These are phyloP conservation scores for Xenentodon cancila DNA, from an alignment of 2,797 vertebrate species.

Conservation along the genomic window DNA sequence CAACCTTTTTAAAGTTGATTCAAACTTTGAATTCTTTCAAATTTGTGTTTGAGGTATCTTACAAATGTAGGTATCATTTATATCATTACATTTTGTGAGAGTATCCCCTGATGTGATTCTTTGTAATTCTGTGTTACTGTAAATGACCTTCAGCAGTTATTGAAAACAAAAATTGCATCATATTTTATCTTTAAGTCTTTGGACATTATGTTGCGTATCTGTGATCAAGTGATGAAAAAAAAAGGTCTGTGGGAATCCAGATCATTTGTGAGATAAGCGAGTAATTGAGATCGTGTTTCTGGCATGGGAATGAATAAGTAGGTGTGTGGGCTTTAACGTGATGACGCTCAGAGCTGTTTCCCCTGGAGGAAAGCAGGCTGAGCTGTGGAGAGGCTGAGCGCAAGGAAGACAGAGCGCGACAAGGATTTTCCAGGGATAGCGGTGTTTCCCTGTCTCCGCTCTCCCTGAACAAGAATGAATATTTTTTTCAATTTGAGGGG, in stretches of 20 bases:
- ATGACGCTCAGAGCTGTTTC: constrained; percentile 71
- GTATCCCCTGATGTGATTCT: no score
- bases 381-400: constrained; percentile 69
- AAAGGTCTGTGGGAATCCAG: constrained; percentile 57
- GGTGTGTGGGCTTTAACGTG: constrained; percentile 73
- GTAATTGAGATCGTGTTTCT: constrained; percentile 54
- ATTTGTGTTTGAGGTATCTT: no score
- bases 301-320: constrained; percentile 69
- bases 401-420: constrained; percentile 45
- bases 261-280: constrained; percentile 39
- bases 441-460: constrained; percentile 45
- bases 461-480: constrained; percentile 68
- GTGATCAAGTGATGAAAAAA: background rate
- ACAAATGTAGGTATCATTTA: no score
- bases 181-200: background rate
- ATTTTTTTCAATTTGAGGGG: constrained; percentile 73
- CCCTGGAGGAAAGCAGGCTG: constrained; percentile 72
- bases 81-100: no score
- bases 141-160: background rate
- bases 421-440: constrained; percentile 46
- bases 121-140: no score
- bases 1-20: no score
- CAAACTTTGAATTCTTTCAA: no score
- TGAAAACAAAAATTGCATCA: background rate
- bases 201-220: constrained; percentile 7